phyloP scores from a whole-genome alignment of 2,113 vertebrate species.

The Trachemys scripta region DNA sequence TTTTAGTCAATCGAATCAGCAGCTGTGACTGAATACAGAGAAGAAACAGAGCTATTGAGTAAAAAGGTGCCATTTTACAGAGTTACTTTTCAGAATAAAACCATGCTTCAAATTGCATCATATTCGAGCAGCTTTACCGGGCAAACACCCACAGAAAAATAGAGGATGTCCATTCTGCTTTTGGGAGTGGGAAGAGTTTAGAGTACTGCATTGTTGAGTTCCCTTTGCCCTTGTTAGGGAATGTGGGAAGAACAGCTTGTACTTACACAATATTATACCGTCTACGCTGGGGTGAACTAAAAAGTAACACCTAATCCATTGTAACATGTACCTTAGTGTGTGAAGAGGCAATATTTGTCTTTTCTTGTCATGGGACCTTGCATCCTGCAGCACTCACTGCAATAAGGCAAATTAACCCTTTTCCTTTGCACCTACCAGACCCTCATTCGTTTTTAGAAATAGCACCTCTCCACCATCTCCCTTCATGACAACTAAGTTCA shows the following conservation, averaged over 20 bases:
- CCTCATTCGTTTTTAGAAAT: not conserved
- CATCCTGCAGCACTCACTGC: not conserved
- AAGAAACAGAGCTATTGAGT: fast-evolving
- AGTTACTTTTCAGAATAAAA: not conserved
- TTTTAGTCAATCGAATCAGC: not conserved
- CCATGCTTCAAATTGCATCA: fast-evolving
- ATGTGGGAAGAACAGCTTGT: fast-evolving
- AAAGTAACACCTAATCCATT: fast-evolving
- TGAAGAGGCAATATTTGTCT: not conserved
- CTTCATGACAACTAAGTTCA: not conserved
- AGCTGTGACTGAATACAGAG: not conserved
- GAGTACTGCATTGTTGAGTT: fast-evolving
- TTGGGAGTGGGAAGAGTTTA: fast-evolving
- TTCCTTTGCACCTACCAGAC: not conserved
- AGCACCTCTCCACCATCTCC: too few species aligned
- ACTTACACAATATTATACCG: fast-evolving
- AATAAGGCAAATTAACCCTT: not conserved
- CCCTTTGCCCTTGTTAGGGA: not conserved
- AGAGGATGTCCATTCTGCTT: not conserved
- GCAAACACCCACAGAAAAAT: fast-evolving
- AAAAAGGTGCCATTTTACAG: not conserved
- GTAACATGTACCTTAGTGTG: fast-evolving
- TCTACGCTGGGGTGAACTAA: fast-evolving
- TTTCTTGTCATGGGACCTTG: not conserved
- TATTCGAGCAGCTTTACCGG: fast-evolving